Evolutionary conservation across 2,888 invertebrate genomes (phyloP).

Genomic region (Rhopalosiphum nymphaeae): DNA sequence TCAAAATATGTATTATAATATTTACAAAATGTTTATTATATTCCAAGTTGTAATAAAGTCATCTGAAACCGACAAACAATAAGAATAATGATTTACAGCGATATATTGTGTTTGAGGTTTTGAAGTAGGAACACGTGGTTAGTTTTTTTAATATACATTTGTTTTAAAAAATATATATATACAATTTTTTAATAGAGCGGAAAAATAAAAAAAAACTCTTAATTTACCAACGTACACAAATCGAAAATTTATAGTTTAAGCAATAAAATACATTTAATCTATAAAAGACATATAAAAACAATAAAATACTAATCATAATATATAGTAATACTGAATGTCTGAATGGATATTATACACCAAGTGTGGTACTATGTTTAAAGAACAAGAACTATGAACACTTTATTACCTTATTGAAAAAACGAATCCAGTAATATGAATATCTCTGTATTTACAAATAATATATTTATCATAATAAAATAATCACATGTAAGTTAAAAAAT

Average conservation of each 20-base stretch:
- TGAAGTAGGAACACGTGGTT: neutral
- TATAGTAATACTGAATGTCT: neutral
- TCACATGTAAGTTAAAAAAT: neutral
- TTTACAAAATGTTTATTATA: neutral
- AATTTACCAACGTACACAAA: neutral
- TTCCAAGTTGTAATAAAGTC: neutral
- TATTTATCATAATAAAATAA: neutral
- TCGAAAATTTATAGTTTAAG: neutral
- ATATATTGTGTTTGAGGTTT: slow-evolving; percentile 1
- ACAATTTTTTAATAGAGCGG: neutral
- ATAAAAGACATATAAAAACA: neutral
- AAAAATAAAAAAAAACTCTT: neutral
- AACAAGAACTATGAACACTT: neutral
- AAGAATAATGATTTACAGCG: neutral
- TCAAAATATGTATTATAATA: neutral
- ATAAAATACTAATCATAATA: slow-evolving; percentile 7
- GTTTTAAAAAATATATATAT: neutral
- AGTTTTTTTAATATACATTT: neutral
- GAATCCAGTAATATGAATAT: neutral
- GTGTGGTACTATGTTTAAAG: neutral
- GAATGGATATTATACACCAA: neutral
- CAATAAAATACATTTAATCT: neutral
- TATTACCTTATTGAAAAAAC: neutral
- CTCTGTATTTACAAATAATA: neutral
- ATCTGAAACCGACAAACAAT: neutral